Base-by-base conservation (phyloP, 1,140 invertebrate species). In the Drosophila murphyi region DNA sequence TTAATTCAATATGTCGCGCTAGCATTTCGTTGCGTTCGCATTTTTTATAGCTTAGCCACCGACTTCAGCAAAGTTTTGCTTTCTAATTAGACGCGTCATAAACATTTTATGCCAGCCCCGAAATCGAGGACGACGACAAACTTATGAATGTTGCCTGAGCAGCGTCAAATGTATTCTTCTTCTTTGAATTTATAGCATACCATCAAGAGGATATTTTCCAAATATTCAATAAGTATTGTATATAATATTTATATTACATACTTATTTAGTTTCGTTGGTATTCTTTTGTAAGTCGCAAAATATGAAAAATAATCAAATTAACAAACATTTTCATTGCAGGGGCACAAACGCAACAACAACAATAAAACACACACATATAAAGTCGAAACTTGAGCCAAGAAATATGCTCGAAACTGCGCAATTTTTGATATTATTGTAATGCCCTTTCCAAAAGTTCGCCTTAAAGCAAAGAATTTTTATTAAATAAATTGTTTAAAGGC, bases 1-100 rank as follows among this genome's bases (percentile, higher is more conserved):
- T 87, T 87, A 88, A 87, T 87, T 87, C 82, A 87, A 87, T 87
- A 82, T 87, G 82, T 78, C 63, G 83, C 72, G 72, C 63, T 50
- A 74, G 68, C 72, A 88, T 82, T 86, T 82, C 56, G 55, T 37
- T 52, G 56, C 55, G 39, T 28, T 34, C 28, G 39, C 29, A 35
- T 67, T 29, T 71, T 72, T 72, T 72, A 72, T 50, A 63, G 52
- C 47, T 67, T 65, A 41, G 31, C 59, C 10, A 45, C 10, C 31
- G 48, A 45, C 5, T 57, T 32, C 2, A n/a, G 28, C 48, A 56
- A 56, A 56, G 12, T 65, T 65, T 55, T 67, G 45, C 31, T 37
- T 57, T 72, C 70, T 72, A 72, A 72, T 72, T 72, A 72, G 70
- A 57, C 70, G 70, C 63, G 68, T 60, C 63, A 57, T 72, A 72